Percentiles rank a stretch among this genome's conserved stretches.
These are phyloP conservation scores for Xylocopa sonorina DNA, from an alignment of 1,140 invertebrate species.

Conservation along the genomic window DNA sequence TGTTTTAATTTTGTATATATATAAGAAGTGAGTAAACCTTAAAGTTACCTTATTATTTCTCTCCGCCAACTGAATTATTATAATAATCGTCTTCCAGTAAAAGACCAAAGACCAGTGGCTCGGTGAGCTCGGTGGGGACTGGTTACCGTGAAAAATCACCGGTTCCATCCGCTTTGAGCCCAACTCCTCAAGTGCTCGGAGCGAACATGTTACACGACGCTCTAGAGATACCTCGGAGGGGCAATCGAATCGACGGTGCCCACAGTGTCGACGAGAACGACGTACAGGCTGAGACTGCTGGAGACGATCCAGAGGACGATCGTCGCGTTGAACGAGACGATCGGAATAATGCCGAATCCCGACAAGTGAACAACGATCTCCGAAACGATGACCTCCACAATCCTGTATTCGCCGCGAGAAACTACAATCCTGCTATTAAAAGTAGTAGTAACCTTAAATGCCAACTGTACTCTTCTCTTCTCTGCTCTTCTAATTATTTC, in stretches of 20 bases:
- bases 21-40: constrained; percentile 86
- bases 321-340: constrained; percentile 39
- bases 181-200: constrained; percentile 78
- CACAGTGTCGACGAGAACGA: constrained; percentile 39
- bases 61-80: constrained; percentile 11
- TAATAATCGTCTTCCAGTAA: constrained; percentile 78
- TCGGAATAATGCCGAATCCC: constrained; percentile 26
- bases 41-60: too few relatives aligned
- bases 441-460: too few relatives aligned
- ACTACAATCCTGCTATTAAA: constrained; percentile 82
- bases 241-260: neutral
- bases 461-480: too few relatives aligned
- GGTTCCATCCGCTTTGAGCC: constrained; percentile 75
- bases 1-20: constrained; percentile 88
- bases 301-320: constrained; percentile 7
- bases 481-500: neutral
- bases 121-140: constrained; percentile 77
- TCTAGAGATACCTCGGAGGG: constrained; percentile 66
- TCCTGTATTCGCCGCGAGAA: constrained; percentile 77
- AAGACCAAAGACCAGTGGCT: constrained; percentile 80
- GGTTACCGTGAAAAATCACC: constrained; percentile 79
- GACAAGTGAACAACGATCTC: neutral
- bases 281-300: constrained; percentile 11
- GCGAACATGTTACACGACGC: constrained; percentile 75
- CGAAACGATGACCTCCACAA: constrained; percentile 78